Evolutionary conservation across 2,113 vertebrate species (phyloP).

Genomic region (Gobio gobio): DNA sequence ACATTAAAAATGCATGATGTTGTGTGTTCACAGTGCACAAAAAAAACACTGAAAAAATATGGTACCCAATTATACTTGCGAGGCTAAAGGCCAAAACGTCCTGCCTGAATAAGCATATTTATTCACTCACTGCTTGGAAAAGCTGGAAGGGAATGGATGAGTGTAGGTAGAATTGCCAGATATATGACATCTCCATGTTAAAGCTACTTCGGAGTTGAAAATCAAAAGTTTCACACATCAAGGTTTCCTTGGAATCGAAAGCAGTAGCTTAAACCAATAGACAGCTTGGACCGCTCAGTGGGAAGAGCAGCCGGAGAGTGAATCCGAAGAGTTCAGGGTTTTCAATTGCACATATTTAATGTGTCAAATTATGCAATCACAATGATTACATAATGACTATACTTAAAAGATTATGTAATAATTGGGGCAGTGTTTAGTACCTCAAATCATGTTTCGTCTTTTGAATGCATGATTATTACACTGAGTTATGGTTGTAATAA

Average conservation of each 20-base stretch:
- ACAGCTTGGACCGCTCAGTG: not conserved
- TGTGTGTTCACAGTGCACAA: not conserved
- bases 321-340: not conserved
- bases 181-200: constrained; percentile 3
- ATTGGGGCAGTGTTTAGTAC: not conserved
- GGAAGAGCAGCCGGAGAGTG: not conserved
- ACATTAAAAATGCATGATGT: not conserved
- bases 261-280: constrained; percentile 3
- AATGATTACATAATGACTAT: constrained; percentile 4
- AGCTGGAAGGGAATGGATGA: not conserved
- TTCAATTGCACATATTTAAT: constrained; percentile 17
- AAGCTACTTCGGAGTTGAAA: not conserved
- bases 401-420: not conserved
- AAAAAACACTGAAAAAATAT: not conserved
- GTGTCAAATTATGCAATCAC: not conserved
- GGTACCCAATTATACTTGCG: not conserved
- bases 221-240: not conserved
- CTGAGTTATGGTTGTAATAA: not conserved
- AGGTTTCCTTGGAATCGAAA: constrained; percentile 3
- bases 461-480: not conserved
- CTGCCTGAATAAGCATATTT: not conserved
- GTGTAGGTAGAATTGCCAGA: not conserved
- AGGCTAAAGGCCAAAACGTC: not conserved
- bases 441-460: not conserved
- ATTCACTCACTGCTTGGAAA: not conserved